phyloP scores from a whole-genome alignment of 2,797 vertebrate species.

The Epinephelus awoara region DNA sequence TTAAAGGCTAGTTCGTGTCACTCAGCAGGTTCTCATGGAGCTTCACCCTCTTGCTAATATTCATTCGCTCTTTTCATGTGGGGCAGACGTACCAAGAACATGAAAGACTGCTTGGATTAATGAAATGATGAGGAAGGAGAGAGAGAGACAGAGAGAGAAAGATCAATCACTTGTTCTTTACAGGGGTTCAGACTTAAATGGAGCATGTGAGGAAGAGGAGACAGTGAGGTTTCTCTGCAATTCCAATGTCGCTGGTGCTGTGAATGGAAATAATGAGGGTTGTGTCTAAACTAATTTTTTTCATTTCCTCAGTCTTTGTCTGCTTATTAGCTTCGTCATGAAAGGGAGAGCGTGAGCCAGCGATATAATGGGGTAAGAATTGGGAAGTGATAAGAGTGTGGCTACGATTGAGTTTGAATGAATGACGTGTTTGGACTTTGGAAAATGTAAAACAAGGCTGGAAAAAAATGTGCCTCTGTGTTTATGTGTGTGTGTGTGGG shows the following conservation, averaged over 20 bases:
- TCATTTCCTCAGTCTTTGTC: slow-evolving; percentile 62
- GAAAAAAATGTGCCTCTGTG: neutral
- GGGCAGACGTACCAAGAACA: slow-evolving; percentile 43
- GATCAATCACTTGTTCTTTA: slow-evolving; percentile 63
- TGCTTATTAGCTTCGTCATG: slow-evolving; percentile 54
- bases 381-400: slow-evolving; percentile 40
- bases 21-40: slow-evolving; percentile 24
- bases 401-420: slow-evolving; percentile 30
- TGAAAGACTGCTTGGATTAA: slow-evolving; percentile 48
- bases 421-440: slow-evolving; percentile 49
- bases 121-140: slow-evolving; percentile 34
- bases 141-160: slow-evolving; percentile 2
- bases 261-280: slow-evolving; percentile 67
- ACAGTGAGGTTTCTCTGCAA: slow-evolving; percentile 24
- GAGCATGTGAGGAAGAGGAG: slow-evolving; percentile 44
- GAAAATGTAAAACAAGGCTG: slow-evolving; percentile 36
- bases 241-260: slow-evolving; percentile 42
- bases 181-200: slow-evolving; percentile 48
- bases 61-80: slow-evolving; percentile 54
- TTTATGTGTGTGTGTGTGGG: neutral
- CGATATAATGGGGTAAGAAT: slow-evolving; percentile 34
- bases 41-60: slow-evolving; percentile 48
- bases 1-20: slow-evolving; percentile 54
- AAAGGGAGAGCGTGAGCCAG: slow-evolving; percentile 26
- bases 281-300: slow-evolving; percentile 50